Evolutionary conservation across 2,113 vertebrate genomes (phyloP).

Genomic region (Ia io): DNA sequence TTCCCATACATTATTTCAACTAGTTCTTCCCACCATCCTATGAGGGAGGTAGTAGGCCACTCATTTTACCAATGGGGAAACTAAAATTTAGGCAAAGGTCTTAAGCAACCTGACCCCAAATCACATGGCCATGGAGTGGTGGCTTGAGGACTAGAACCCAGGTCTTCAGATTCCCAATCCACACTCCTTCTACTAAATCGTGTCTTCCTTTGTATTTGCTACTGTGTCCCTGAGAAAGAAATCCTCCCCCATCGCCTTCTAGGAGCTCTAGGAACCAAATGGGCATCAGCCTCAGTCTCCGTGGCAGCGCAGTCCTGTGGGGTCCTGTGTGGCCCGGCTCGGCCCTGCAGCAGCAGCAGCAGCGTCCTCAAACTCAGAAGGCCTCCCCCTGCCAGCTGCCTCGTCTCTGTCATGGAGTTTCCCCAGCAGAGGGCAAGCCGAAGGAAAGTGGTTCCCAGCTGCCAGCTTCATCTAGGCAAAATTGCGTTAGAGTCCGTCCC

Average conservation of each 20-base stretch:
- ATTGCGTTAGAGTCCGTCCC: slow-evolving; percentile 57
- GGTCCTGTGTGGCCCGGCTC: neutral
- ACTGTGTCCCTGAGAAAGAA: neutral
- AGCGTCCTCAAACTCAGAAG: neutral
- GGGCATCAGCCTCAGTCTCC: neutral
- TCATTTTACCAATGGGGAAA: neutral
- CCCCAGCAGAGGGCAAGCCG: slow-evolving; percentile 63
- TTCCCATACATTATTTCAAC: slow-evolving; percentile 15
- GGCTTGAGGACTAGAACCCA: neutral
- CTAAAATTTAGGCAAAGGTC: neutral
- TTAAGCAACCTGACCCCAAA: neutral
- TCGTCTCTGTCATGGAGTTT: slow-evolving; percentile 62
- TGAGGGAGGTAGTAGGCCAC: neutral
- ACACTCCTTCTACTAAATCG: neutral
- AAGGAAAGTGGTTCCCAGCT: slow-evolving; percentile 65
- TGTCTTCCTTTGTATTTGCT: neutral
- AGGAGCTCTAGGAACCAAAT: neutral
- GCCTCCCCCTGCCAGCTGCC: slow-evolving; percentile 51
- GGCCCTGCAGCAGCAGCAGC: neutral
- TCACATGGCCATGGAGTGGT: neutral
- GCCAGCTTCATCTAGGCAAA: slow-evolving; percentile 60
- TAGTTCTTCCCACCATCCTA: neutral
- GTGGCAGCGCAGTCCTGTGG: neutral
- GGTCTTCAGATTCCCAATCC: neutral
- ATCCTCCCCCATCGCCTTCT: neutral